Base-by-base conservation (phyloP, 2,797 vertebrate species). In the Pangasius mekongensis region DNA sequence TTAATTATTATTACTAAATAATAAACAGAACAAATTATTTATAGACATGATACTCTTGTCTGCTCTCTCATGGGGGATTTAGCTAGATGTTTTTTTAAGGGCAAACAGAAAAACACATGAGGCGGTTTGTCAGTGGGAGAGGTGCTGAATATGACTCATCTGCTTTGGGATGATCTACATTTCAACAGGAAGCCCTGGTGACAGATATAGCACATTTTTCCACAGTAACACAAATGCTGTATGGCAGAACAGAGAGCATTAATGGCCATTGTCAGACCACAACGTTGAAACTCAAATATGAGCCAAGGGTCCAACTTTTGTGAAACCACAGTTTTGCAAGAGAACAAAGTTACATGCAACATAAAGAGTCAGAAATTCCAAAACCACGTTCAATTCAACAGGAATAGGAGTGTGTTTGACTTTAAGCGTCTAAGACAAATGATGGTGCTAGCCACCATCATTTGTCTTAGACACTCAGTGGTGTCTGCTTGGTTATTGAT, bases 201-300 rank as follows among this genome's bases (percentile, higher is more conserved):
- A 92, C 87, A 89, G 87, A 92, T 90, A 88, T 39, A 87, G 7
- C 69, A 86, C 86, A 88, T 86, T 49, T 92, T 92, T 92, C 92
- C 91, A 91, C 88, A 87, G 85, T 84, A 86, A 91, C 54, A 87
- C 69, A 49, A 89, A 74, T 58, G 49, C 66, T 84, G 66, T 81
- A 39, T 89, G 88, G 49, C 86, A 89, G 81, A 80, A 83, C 67
- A 86, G 82, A 87, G 52, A 62, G 14, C 66, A 76, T 88, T 82
- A 80, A 30, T 85, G 52, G 52, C 18, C 64, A 88, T 83, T 84
- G 80, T 89, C 69, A 80, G 43, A 56, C 54, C 14, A 81, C 52
- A 71, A 3, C 36, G n/a, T 33, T 27, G n/a, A 73, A 47, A 66
- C 81, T 10, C 13, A 47, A 49, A 60, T 30, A 74, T 87, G 27